Evolutionary conservation across 2,113 vertebrate species (phyloP), one percentile per base, ranked within the genome.

Genomic region (Tinamus guttatus): DNA sequence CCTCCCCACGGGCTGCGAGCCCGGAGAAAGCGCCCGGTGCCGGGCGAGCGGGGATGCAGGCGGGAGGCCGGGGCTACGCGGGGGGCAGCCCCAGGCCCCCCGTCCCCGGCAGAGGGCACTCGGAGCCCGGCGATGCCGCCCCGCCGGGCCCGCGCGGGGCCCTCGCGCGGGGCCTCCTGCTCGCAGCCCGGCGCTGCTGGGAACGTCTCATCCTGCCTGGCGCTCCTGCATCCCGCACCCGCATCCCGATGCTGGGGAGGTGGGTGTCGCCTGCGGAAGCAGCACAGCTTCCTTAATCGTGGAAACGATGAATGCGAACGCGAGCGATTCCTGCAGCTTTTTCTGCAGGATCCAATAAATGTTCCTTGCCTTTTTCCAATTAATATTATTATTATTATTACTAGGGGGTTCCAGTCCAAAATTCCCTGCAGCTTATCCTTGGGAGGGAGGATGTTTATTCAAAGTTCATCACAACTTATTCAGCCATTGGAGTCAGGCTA

Each of bases 101-200:
- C 28, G 28, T 85, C 6, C 81, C 96, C 96, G 91, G 90, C 93
- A 96, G 96, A 92, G 96, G 96, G 96, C 95, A 92, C 93, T 92
- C 96, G 75, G 95, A 95, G 94, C 93, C 76, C 87, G 86, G 62
- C 59, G 74, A 73, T 68, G 67, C 51, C 78, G 54, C 24, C 24
- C 13, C 6, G 30, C 70, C 41, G n/a, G n/a, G n/a, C n/a, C n/a
- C n/a, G n/a, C n/a, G n/a, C n/a, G n/a, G 41, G 38, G 21, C 18
- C n/a, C n/a, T 38, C 9, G 11, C 59, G 14, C 45, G 16, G 12
- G 27, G 28, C 34, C 24, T 58, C 43, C 34, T 25, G 15, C 11
- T 43, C 27, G 45, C 79, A 38, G 34, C 60, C 30, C 34, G 18
- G 56, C n/a, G 32, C 65, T 54, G 13, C 12, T 25, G 45, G 62